These are phyloP conservation scores for Strigamia crassipes DNA, from an alignment of 2,888 invertebrate genomes.

Conservation along the genomic window DNA sequence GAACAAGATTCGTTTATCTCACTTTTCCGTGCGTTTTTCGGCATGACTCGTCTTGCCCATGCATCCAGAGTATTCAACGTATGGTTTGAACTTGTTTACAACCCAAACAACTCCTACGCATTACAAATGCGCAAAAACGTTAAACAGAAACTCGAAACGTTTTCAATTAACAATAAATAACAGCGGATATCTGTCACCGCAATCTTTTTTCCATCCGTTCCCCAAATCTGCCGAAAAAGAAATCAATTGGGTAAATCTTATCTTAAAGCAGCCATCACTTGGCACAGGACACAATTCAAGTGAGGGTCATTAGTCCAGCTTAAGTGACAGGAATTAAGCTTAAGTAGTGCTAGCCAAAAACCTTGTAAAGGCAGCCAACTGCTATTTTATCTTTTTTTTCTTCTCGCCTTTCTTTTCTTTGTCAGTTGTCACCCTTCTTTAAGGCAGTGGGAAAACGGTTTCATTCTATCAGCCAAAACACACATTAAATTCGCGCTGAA, in stretches of 20 bases:
- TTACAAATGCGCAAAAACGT: too few relatives aligned
- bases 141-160: background rate
- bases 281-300: background rate
- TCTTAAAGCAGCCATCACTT: background rate
- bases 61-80: too few relatives aligned
- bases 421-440: background rate
- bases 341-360: constrained; percentile 1
- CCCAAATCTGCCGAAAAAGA: background rate
- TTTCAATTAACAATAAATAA: background rate
- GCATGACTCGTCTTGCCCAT: too few relatives aligned
- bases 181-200: background rate
- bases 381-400: background rate
- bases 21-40: too few relatives aligned
- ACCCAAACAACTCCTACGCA: background rate
- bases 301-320: constrained; percentile 30
- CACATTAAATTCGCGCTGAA: background rate
- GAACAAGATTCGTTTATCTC: too few relatives aligned
- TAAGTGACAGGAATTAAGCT: constrained; percentile 10
- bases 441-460: background rate
- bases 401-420: background rate
- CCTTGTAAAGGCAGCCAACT: background rate
- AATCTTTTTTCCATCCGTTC: background rate
- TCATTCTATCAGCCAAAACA: background rate
- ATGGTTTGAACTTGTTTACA: too few relatives aligned
- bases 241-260: background rate